Base-by-base conservation (phyloP, 2,113 vertebrate species). In the Irena cyanogastra region DNA sequence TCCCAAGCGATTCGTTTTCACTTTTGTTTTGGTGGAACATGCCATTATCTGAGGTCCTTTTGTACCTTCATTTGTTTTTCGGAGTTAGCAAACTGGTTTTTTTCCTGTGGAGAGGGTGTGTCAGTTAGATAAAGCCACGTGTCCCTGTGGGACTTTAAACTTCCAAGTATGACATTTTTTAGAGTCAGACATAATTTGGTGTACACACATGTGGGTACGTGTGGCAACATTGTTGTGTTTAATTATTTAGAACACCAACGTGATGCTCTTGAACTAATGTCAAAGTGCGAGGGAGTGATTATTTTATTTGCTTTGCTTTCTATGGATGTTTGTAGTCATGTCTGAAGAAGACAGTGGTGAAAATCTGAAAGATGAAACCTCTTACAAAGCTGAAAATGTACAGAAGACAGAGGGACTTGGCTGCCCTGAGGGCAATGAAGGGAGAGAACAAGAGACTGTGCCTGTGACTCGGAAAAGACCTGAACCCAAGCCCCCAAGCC, bases 401-500 rank as follows among this genome's bases (percentile, higher is more conserved):
- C 92, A 93, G 79, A 94, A 87, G 47, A 24, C 64, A 30, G 88
- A 95, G 68, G 70, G 96, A 33, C 39, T 54, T 77, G 90, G 52
- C 33, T 53, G 71, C 15, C 9, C 54, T 56, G 91, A 96, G 23
- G 88, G 44, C 64, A 79, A 2, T 44, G 83, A 85, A 50, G 83
- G 83, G 16, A 80, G 42, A 42, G 95, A 98, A 47, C 93, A 22
- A 49, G 93, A 98, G 37, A 95, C 98, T 45, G 96, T 98, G 39
- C 96, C 97, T 74, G 97, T 98, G 94, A 98, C 98, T 88, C 97
- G 98, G 61, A 99, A 98, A 95, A 98, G 98, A 94, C 98, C 99
- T 10, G 99, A 99, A 19, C 39, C 95, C 56, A 98, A 97, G 91
- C 65, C 96, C 63, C 75, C 90, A 28, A 83, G 88, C 9, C 89